Evolutionary conservation across 92 coral and sea anemone species (phyloP).

Genomic region (Actinernus sp.): DNA sequence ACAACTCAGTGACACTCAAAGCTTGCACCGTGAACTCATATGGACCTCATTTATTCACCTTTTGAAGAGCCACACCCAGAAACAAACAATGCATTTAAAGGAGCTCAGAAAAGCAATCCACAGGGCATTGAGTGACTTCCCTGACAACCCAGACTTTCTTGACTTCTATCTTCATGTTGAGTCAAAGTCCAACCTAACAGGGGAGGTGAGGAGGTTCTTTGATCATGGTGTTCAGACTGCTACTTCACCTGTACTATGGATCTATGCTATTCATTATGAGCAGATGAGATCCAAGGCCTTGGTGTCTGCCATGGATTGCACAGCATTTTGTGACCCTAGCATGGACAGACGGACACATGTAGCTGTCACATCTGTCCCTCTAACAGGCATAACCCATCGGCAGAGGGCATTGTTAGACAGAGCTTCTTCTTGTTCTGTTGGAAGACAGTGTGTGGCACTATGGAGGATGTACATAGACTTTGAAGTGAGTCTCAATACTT

Average conservation of each 20-base stretch:
- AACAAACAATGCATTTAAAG: slow-evolving; percentile 63
- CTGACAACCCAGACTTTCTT: slow-evolving; percentile 80
- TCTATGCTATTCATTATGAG: slow-evolving; percentile 83
- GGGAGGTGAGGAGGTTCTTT: slow-evolving; percentile 82
- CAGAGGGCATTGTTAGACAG: slow-evolving; percentile 92
- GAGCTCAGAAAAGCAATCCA: slow-evolving; percentile 41
- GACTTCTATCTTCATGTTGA: slow-evolving; percentile 72
- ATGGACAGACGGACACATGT: background rate
- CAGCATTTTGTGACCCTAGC: background rate
- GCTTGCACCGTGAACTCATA: slow-evolving; percentile 65
- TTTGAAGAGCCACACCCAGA: slow-evolving; percentile 62
- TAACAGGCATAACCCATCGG: slow-evolving; percentile 85
- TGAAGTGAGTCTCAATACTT: slow-evolving; percentile 58
- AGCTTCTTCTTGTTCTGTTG: slow-evolving; percentile 60
- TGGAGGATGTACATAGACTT: slow-evolving; percentile 96
- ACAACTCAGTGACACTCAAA: slow-evolving; percentile 19
- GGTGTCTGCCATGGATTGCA: slow-evolving; percentile 60
- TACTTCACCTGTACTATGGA: slow-evolving; percentile 81
- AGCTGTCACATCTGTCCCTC: slow-evolving; percentile 67
- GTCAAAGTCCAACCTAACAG: slow-evolving; percentile 80
- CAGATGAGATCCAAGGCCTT: slow-evolving; percentile 61
- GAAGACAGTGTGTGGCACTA: slow-evolving; percentile 86
- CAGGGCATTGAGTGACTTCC: slow-evolving; percentile 57
- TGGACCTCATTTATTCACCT: slow-evolving; percentile 67
- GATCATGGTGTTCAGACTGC: slow-evolving; percentile 71